A percentile compares a stretch with the other conserved stretches of the same genome.
Conservation (phyloP, 2,888 invertebrate genomes). For the Yponomeuta plumbellus region DNA sequence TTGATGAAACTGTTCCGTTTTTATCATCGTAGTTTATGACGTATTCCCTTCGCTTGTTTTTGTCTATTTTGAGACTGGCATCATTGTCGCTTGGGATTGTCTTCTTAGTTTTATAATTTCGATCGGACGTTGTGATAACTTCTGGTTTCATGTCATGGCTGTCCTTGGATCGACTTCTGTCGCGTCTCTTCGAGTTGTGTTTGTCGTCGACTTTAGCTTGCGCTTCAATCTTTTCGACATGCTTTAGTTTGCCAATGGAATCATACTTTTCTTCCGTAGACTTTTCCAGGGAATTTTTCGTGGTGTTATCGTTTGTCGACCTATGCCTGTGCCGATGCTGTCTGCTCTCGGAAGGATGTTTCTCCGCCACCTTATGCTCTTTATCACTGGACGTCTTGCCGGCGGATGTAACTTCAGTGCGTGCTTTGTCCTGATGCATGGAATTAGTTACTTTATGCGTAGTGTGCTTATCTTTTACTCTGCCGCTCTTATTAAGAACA, state of each 20-base stretch:
- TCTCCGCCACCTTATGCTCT: not conserved
- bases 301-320: not conserved
- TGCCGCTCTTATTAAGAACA: not conserved
- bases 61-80: conserved; percentile 29
- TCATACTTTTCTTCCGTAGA: conserved; percentile 9
- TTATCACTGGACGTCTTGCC: not conserved
- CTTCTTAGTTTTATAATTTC: conserved; percentile 19
- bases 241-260: not conserved
- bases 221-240: conserved; percentile 1
- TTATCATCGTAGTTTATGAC: conserved; percentile 70
- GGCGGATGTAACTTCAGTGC: conserved; percentile 5
- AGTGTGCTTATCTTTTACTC: not conserved
- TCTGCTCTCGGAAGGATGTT: not conserved
- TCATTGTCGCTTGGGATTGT: conserved; percentile 30
- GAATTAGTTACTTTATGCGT: not conserved
- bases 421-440: not conserved
- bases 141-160: conserved; percentile 2
- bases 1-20: conserved; percentile 65
- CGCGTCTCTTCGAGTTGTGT: conserved; percentile 5
- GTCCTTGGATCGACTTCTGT: conserved; percentile 13
- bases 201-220: conserved; percentile 10
- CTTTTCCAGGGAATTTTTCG: not conserved
- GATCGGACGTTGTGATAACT: conserved; percentile 11
- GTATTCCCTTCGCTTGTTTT: conserved; percentile 33
- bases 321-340: not conserved